Conservation (phyloP, 2,113 vertebrate species). For the Sclerurus mexicanus region DNA sequence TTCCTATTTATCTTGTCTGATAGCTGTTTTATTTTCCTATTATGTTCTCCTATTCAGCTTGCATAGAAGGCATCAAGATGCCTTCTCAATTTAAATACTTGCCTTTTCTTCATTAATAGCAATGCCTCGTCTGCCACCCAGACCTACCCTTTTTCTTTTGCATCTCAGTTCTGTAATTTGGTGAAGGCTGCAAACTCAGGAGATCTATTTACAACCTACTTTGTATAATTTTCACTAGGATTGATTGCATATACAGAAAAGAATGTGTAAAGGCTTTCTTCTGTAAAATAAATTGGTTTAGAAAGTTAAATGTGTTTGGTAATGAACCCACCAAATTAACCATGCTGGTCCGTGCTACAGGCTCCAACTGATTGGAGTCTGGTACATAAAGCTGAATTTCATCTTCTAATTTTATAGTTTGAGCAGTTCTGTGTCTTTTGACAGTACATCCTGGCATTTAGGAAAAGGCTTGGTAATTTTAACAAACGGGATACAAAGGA, state of each 20-base stretch:
- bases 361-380: background rate
- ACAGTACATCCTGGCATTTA: conserved; percentile 23
- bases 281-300: background rate
- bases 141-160: background rate
- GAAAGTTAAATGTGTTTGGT: background rate
- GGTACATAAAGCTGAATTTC: background rate
- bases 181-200: background rate
- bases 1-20: conserved; percentile 22
- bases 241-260: background rate
- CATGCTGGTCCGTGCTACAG: background rate
- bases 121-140: background rate
- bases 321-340: background rate
- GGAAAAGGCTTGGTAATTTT: background rate
- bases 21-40: conserved; percentile 26
- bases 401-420: background rate
- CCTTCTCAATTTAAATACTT: conserved; percentile 40
- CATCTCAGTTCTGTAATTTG: background rate
- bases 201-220: background rate
- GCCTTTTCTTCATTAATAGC: conserved; percentile 32
- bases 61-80: background rate
- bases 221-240: background rate
- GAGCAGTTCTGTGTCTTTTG: background rate
- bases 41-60: background rate
- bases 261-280: background rate
- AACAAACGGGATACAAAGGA: background rate